Evolutionary conservation across 1,140 invertebrate species (phyloP).

Genomic region (Rhopalosiphum maidis): DNA sequence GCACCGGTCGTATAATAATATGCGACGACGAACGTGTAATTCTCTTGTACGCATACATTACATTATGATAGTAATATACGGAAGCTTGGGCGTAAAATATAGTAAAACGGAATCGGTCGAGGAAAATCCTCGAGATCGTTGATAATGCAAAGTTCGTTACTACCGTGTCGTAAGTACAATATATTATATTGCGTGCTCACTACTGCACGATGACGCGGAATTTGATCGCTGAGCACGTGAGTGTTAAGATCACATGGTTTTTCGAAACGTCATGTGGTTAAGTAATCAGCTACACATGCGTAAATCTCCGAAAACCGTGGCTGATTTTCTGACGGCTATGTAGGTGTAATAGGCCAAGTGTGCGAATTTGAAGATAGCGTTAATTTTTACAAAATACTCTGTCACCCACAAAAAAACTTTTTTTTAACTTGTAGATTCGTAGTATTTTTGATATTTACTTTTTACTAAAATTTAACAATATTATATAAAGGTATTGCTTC

Average conservation of each 20-base stretch:
- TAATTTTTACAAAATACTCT: too few relatives aligned
- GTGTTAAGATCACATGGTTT: background rate
- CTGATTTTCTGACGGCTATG: too few relatives aligned
- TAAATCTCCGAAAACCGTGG: background rate
- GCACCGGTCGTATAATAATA: background rate
- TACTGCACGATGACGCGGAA: too few relatives aligned
- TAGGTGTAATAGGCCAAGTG: too few relatives aligned
- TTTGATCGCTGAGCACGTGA: too few relatives aligned
- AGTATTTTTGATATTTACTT: background rate
- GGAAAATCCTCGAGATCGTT: background rate
- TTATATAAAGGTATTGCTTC: too few relatives aligned
- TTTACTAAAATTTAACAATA: too few relatives aligned
- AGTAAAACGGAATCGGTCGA: background rate
- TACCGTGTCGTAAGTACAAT: background rate
- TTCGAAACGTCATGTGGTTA: background rate
- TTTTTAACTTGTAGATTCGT: background rate
- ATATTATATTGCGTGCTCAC: too few relatives aligned
- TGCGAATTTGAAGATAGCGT: too few relatives aligned
- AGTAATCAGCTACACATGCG: background rate
- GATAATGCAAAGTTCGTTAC: background rate
- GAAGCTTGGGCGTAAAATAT: background rate
- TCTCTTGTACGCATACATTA: background rate
- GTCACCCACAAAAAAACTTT: too few relatives aligned
- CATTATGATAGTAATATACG: background rate
- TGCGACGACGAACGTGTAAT: background rate